Percentiles rank a stretch among this genome's conserved stretches.
phyloP scores from a whole-genome alignment of 2,797 vertebrate genomes.

The Hirundo rustica region DNA sequence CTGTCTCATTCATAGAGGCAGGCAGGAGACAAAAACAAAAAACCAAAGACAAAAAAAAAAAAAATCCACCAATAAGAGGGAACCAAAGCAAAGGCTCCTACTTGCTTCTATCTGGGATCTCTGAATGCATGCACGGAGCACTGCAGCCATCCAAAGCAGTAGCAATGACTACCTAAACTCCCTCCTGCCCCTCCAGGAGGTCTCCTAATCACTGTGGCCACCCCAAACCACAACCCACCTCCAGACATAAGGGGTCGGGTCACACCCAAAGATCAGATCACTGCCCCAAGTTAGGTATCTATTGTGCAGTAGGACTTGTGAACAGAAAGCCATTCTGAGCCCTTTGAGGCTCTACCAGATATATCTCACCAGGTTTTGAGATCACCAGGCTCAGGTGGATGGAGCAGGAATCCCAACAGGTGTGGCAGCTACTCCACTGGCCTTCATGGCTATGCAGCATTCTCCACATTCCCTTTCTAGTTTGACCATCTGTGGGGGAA shows the following conservation, averaged over 20 bases:
- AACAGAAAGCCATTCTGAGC: neutral
- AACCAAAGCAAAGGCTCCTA: neutral
- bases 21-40: neutral
- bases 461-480: neutral
- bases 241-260: neutral
- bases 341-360: neutral
- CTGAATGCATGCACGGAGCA: fast-evolving
- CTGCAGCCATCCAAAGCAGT: neutral
- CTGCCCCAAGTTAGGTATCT: too few relatives aligned
- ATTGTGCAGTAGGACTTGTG: neutral
- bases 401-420: neutral
- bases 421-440: neutral
- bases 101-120: neutral
- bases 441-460: fast-evolving
- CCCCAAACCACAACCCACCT: fast-evolving
- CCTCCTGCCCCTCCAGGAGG: neutral
- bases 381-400: neutral
- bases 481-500: neutral
- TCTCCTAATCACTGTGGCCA: neutral
- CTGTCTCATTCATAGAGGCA: neutral
- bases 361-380: neutral
- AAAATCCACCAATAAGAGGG: neutral
- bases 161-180: neutral
- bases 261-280: neutral
- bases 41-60: too few relatives aligned